Conservation (phyloP, 1,140 invertebrate genomes). For the Calephelis nemesis region DNA sequence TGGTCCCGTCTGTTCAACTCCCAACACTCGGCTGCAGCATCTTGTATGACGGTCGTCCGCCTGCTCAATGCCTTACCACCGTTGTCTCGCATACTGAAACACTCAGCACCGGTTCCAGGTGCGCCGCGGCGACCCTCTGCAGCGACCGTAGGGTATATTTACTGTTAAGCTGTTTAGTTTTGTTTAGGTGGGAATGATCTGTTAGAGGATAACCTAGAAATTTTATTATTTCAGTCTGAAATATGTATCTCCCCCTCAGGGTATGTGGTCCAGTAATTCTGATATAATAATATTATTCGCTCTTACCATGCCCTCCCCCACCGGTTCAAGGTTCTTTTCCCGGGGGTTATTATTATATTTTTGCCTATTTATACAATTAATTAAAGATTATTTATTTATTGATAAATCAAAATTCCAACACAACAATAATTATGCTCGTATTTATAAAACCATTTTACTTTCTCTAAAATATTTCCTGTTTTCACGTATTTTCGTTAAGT, state of each 20-base stretch:
- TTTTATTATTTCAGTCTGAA: background rate
- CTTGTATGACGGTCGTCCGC: too few relatives aligned
- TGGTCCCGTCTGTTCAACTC: conserved; percentile 4
- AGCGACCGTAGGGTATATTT: conserved; percentile 22
- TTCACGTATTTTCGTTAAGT: too few relatives aligned
- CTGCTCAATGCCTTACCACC: conserved; percentile 25
- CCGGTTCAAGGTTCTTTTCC: conserved; percentile 20
- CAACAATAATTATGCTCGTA: too few relatives aligned
- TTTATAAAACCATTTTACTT: too few relatives aligned
- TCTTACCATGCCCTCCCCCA: conserved; percentile 16
- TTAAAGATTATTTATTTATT: too few relatives aligned
- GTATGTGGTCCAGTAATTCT: background rate
- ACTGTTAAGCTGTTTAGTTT: background rate
- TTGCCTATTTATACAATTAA: too few relatives aligned
- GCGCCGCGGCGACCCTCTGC: too few relatives aligned
- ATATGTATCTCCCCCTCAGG: background rate
- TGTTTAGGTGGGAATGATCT: background rate
- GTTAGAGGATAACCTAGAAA: background rate
- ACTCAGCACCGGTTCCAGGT: too few relatives aligned
- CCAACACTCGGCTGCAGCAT: conserved; percentile 9
- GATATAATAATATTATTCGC: background rate
- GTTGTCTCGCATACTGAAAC: too few relatives aligned
- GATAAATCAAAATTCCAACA: too few relatives aligned
- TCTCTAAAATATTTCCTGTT: too few relatives aligned
- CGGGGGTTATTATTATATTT: too few relatives aligned